A percentile compares a stretch with the other conserved stretches of the same genome.
Evolutionary conservation across 2,888 invertebrate genomes (phyloP).

Genomic region (Apantesis nais): DNA sequence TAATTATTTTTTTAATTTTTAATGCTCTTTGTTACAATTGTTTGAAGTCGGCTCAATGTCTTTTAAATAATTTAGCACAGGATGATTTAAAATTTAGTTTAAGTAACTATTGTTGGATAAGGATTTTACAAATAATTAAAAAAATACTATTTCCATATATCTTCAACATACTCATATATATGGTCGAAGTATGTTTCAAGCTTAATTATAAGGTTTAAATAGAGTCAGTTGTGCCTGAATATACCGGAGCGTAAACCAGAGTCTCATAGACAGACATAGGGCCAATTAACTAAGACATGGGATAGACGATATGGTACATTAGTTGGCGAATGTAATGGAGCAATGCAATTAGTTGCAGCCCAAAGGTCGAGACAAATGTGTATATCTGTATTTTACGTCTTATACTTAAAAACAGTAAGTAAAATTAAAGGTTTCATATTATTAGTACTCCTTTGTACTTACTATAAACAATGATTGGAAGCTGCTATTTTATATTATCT

Average conservation of each 20-base stretch:
- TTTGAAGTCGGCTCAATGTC: too few species aligned
- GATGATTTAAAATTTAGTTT: too few species aligned
- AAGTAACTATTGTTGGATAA: too few species aligned
- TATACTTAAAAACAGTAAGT: neutral
- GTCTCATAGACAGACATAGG: neutral
- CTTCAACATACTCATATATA: too few species aligned
- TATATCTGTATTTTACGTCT: neutral
- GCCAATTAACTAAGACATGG: neutral
- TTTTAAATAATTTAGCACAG: too few species aligned
- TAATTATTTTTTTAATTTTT: too few species aligned
- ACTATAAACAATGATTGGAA: neutral
- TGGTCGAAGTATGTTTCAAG: neutral
- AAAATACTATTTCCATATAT: too few species aligned
- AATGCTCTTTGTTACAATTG: too few species aligned
- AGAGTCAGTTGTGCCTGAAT: neutral
- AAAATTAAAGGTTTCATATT: neutral
- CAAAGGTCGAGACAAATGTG: neutral
- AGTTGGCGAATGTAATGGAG: neutral
- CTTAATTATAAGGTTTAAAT: neutral
- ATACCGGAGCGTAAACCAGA: neutral
- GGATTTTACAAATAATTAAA: too few species aligned
- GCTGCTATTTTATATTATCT: too few species aligned
- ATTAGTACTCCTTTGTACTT: neutral
- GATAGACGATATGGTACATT: neutral
- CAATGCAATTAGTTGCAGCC: conserved; percentile 1